A percentile compares a stretch with the other conserved stretches of the same genome.
Conservation (phyloP, 2,113 vertebrate genomes). For the Engraulis encrasicolus region DNA sequence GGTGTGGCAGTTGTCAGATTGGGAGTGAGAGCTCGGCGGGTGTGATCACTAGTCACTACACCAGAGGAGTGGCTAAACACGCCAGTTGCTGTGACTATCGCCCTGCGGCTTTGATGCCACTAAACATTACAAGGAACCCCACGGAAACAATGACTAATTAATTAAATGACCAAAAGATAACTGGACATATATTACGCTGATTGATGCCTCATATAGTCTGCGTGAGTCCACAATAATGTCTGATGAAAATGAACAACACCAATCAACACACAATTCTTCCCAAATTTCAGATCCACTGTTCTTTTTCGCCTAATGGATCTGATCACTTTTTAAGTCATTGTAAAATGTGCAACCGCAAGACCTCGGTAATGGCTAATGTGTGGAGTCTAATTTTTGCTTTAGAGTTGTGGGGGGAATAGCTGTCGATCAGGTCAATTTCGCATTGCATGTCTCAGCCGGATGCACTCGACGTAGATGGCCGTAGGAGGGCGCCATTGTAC, state of each 20-base stretch:
- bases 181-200: neutral
- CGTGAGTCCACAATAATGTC: neutral
- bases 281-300: neutral
- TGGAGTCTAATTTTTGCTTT: too few species aligned
- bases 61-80: neutral
- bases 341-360: neutral
- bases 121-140: neutral
- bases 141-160: neutral
- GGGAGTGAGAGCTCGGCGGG: neutral
- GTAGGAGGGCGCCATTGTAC: neutral
- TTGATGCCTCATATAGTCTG: neutral
- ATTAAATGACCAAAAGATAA: neutral
- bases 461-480: neutral
- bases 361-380: neutral
- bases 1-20: conserved; percentile 52
- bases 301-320: neutral
- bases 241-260: neutral
- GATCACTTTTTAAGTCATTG: neutral
- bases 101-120: neutral
- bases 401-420: too few species aligned
- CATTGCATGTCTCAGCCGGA: neutral
- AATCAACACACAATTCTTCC: neutral
- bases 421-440: too few species aligned
- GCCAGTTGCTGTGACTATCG: neutral
- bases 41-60: neutral